Base-by-base conservation (phyloP, 2,888 invertebrate species). In the Drosophila trichaetosa region DNA sequence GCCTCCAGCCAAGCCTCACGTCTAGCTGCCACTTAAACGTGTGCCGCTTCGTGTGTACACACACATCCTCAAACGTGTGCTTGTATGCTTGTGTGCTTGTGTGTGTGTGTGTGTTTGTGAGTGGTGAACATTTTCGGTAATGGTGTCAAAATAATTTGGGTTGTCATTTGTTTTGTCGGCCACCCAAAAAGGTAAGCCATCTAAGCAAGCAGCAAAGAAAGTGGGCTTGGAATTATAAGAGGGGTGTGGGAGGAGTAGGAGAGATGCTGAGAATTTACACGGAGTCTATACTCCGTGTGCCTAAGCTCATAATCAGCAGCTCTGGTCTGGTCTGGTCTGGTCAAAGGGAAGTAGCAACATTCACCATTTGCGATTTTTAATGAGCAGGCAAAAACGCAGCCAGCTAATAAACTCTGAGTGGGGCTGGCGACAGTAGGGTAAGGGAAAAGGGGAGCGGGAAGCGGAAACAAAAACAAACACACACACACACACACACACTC, bases 141-240 rank as follows among this genome's bases (percentile, higher is more conserved):
- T 84, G 89, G 87, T 87, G 87, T 89, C 85, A 85, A 89, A 87
- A 87, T 86, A 86, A 86, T 86, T 86, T 80, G 73, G 89, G 75
- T 79, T 87, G 80, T 87, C 85, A 85, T 86, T 85, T 85, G 79
- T 85, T 86, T 83, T 76, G 69, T 69, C 65, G 62, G 69, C 70
- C 70, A 77, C 68, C 73, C 70, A 73, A 61, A 66, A 77, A 80
- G 78, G 80, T 80, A 79, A 80, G 63, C 73, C 80, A 58, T 73
- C 61, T 62, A 61, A 66, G 71, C 53, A 58, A 59, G 61, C 53
- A 24, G 42, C 42, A n/a, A 24, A 40, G 53, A 31, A 24, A 31
- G 38, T 33, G 11, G 36, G 33, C 36, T 36, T 46, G 33, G 49
- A 36, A 4, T 42, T 29, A 33, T 1, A 24, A 4, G 18, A 16